Percentiles rank a stretch among this genome's conserved stretches.
phyloP scores from a whole-genome alignment of 1,140 invertebrate genomes.

The Nixonia krombeini region DNA sequence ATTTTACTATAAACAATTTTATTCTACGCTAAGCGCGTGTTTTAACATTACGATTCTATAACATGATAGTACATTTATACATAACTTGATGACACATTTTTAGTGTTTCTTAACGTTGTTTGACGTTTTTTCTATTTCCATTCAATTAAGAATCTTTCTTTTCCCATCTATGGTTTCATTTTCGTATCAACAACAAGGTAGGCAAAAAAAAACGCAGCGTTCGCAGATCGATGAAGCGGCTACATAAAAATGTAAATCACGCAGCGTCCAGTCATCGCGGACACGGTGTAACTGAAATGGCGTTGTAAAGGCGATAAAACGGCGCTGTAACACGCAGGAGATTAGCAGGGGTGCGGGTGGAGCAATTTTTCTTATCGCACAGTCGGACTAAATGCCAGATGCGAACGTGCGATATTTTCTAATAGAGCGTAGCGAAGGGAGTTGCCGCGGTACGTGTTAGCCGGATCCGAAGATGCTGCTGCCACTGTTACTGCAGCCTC shows the following conservation, averaged over 20 bases:
- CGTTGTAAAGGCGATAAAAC: conserved; percentile 1
- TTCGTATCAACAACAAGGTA: no score
- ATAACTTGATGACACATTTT: no score
- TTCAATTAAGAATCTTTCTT: no score
- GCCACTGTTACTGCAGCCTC: no score
- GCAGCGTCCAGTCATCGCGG: conserved; percentile 1
- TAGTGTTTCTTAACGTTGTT: no score
- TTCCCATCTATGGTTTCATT: no score
- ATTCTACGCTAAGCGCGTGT: no score
- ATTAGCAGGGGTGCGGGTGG: neutral
- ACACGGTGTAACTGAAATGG: neutral
- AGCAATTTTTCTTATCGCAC: conserved; percentile 30
- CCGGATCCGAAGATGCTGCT: neutral
- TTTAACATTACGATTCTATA: no score
- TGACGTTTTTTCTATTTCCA: no score
- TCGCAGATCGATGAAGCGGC: no score
- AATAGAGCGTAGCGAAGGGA: conserved; percentile 24
- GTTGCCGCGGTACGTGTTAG: conserved; percentile 23
- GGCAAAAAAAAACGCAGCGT: neutral
- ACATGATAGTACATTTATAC: no score
- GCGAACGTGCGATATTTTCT: conserved; percentile 31
- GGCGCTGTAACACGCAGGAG: conserved; percentile 17
- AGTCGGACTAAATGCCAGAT: conserved; percentile 26
- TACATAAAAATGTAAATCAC: conserved; percentile 6
- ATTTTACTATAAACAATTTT: no score